Percentiles rank a stretch among this genome's conserved stretches.
Evolutionary conservation across 2,888 invertebrate genomes (phyloP).

Genomic region (Coremacera marginata): DNA sequence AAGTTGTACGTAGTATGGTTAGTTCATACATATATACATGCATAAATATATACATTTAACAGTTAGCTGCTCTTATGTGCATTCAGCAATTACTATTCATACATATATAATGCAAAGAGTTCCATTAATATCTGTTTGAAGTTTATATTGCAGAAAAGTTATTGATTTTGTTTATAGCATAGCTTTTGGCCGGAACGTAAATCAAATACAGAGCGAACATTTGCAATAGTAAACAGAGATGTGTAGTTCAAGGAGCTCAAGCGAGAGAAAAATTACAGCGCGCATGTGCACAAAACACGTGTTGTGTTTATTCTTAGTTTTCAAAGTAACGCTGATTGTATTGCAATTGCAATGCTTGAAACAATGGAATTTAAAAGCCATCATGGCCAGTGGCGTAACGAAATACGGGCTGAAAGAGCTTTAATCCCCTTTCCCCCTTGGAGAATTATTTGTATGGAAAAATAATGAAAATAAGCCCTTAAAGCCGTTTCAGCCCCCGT

Average conservation of each 20-base stretch:
- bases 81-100: not conserved
- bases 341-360: too few relatives aligned
- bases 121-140: constrained; percentile 1
- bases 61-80: not conserved
- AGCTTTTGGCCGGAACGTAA: constrained; percentile 2
- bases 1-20: not conserved
- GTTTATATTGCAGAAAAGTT: constrained; percentile 12
- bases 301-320: constrained; percentile 2
- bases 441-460: too few relatives aligned
- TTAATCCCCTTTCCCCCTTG: too few relatives aligned
- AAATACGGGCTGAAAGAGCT: too few relatives aligned
- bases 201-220: constrained; percentile 5
- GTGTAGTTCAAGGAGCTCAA: not conserved
- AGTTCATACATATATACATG: not conserved
- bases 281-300: constrained; percentile 32
- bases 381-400: too few relatives aligned
- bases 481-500: too few relatives aligned
- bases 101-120: not conserved
- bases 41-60: not conserved
- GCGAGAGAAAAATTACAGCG: not conserved
- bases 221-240: constrained; percentile 16
- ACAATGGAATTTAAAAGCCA: too few relatives aligned
- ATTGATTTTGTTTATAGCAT: constrained; percentile 24
- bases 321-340: not conserved
- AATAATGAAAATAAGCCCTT: too few relatives aligned